Base-by-base conservation (phyloP, 2,113 vertebrate genomes). In the Ciconia stormi region DNA sequence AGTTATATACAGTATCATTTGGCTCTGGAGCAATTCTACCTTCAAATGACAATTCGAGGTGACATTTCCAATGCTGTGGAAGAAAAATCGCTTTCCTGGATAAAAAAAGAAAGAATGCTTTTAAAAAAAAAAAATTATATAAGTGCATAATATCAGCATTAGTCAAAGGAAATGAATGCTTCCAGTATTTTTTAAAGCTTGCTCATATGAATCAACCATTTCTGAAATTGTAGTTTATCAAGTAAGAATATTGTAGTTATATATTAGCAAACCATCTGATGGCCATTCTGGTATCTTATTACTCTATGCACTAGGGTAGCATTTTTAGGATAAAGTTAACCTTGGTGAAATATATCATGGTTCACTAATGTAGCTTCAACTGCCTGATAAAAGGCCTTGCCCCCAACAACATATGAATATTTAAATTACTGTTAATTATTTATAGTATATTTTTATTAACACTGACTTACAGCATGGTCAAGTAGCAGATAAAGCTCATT, bases 341-440 rank as follows among this genome's bases (percentile, higher is more conserved):
- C 93, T 95, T 76, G 63, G 86, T 90, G 90, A 97, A 97, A 98
- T 96, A 87, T 53, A 91, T 97, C 93, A 84, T 69, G 87, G 97
- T 87, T 97, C 95, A 58, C 90, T 36, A 56, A 97, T 70, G n/a
- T 90, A 63, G 97, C 97, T 97, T 97, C 96, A 97, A 65, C 98
- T 97, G 95, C 76, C 97, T 96, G 98, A 98, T 98, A 91, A 98
- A 98, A 98, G 97, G 98, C 97, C 98, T 98, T 98, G 96, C 96
- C 97, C 97, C 93, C 95, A 98, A 98, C 98, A 99, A 98, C 97
- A 98, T 98, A 98, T 98, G 98, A 98, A 98, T 99, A 98, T 99
- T 99, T 98, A 98, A 99, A 98, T 98, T 96, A 97, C 82, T 96
- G 97, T 98, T 97, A 98, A 99, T 99, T 98, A 98, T 98, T 99